These are phyloP conservation scores for Catocala sponsa DNA, from an alignment of 2,888 invertebrate genomes.

Conservation along the genomic window DNA sequence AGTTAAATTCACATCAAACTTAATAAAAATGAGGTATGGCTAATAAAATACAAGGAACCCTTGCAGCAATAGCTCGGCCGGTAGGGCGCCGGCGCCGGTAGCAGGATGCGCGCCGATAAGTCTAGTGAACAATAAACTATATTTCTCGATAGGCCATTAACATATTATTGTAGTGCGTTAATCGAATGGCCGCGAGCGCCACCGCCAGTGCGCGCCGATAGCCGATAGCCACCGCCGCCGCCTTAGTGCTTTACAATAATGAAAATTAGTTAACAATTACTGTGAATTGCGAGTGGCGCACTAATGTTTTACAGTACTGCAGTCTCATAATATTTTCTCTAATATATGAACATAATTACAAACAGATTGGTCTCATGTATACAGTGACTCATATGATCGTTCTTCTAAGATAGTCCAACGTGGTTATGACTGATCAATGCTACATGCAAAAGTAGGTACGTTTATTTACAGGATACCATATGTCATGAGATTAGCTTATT, in stretches of 20 bases:
- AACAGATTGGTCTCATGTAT: no score
- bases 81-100: conserved; percentile 31
- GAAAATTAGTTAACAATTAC: conserved; percentile 17
- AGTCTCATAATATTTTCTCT: no score
- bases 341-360: no score
- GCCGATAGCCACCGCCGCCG: conserved; percentile 37
- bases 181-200: conserved; percentile 70
- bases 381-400: no score
- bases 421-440: no score
- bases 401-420: no score
- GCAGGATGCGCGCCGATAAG: conserved; percentile 50
- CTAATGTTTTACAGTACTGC: no score
- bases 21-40: not conserved
- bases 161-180: conserved; percentile 77
- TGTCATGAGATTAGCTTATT: no score
- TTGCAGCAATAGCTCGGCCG: conserved; percentile 28
- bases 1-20: no score
- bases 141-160: conserved; percentile 78
- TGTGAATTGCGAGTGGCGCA: no score
- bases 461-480: no score
- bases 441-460: no score
- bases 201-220: not conserved
- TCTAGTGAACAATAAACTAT: conserved; percentile 71
- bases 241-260: conserved; percentile 26
- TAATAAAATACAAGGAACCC: conserved; percentile 27